Evolutionary conservation across 2,113 vertebrate species (phyloP).

Genomic region (Meles meles): DNA sequence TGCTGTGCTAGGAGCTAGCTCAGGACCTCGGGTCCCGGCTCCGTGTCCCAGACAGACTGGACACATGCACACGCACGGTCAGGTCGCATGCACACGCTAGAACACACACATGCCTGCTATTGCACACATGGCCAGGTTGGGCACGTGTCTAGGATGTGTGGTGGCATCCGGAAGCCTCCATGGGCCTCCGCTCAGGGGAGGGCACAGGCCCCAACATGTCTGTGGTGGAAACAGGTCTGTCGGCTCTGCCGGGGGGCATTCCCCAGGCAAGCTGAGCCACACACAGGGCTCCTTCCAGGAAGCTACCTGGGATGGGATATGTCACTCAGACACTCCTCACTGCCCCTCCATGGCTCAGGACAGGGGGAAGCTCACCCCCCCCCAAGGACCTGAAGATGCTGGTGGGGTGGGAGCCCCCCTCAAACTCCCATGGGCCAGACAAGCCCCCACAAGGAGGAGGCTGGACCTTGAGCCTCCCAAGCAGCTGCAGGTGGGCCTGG

Average conservation of each 20-base stretch:
- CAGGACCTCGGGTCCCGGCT: fast-evolving
- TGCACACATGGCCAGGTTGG: too few relatives aligned
- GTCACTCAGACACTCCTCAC: background rate
- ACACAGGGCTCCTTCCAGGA: background rate
- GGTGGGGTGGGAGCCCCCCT: too few relatives aligned
- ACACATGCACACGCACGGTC: fast-evolving
- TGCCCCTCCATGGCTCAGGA: background rate
- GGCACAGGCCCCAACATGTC: background rate
- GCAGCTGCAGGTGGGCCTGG: background rate
- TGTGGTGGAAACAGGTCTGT: background rate
- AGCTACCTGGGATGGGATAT: background rate
- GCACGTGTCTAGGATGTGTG: too few relatives aligned
- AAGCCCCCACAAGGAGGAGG: background rate
- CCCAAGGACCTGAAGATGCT: too few relatives aligned
- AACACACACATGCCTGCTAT: too few relatives aligned
- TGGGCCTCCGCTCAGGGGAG: too few relatives aligned
- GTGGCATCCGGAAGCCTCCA: background rate
- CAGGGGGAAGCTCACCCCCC: background rate
- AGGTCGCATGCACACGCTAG: fast-evolving
- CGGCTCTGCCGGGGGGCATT: fast-evolving
- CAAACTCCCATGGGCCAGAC: background rate
- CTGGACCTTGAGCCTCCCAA: background rate
- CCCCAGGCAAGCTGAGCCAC: background rate
- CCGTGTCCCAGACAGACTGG: background rate
- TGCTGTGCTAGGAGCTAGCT: background rate